Evolutionary conservation across 2,888 invertebrate species (phyloP).

Genomic region (Tenthredo mesomela): DNA sequence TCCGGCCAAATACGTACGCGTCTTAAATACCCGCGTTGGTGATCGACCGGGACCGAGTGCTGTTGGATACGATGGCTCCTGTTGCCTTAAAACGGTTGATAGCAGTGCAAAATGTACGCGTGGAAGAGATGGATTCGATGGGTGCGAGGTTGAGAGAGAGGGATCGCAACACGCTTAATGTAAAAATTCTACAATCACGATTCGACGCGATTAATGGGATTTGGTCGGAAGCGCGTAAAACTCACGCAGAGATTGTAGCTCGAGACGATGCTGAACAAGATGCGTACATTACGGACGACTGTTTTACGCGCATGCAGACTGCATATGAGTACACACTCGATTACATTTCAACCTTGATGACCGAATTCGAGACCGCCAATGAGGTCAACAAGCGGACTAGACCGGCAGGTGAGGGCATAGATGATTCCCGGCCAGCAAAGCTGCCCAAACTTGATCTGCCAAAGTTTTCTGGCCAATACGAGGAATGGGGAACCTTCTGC

Average conservation of each 20-base stretch:
- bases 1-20: too few relatives aligned
- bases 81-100: neutral
- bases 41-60: too few relatives aligned
- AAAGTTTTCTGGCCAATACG: constrained; percentile 50
- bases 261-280: constrained; percentile 38
- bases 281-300: constrained; percentile 21
- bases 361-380: neutral
- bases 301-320: constrained; percentile 37
- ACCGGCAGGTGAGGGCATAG: neutral
- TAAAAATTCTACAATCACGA: neutral
- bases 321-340: constrained; percentile 32
- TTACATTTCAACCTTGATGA: neutral
- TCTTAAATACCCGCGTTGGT: too few relatives aligned
- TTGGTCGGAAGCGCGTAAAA: constrained; percentile 43
- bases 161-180: neutral
- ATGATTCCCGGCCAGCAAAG: constrained; percentile 30
- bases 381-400: neutral
- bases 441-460: constrained; percentile 50
- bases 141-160: neutral
- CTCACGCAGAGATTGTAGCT: constrained; percentile 45
- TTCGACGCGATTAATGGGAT: constrained; percentile 33
- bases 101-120: neutral
- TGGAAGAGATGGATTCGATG: neutral
- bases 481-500: constrained; percentile 55
- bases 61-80: constrained; percentile 9